Evolutionary conservation across 2,113 vertebrate species (phyloP), one percentile per base, ranked within the genome.

Genomic region (Pongo pygmaeus): DNA sequence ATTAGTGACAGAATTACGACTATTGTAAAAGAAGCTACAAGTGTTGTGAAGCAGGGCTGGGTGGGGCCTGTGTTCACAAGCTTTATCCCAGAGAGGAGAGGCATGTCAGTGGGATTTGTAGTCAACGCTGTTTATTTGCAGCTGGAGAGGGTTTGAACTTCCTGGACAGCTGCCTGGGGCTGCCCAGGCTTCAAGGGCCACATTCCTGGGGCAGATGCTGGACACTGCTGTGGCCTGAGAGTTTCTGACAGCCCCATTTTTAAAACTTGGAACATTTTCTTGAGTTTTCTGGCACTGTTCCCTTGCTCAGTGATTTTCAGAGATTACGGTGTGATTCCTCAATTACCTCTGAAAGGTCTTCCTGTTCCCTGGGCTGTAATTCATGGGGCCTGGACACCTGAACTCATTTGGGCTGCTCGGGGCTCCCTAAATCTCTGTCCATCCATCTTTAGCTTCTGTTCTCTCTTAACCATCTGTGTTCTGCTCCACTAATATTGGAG

Each of bases 341-440:
- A 93, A 7, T 79, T 75, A 79, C 86, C 52, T 89, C 93, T 80
- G 80, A 40, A 69, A 94, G 69, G 50, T 86, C 93, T 59, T 84
- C 52, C 20, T 11, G 3, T 85, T 96, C 50, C 77, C 70, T 17
- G 35, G 30, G 27, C 72, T 84, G 10, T 83, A 78, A 93, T 85
- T 96, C 85, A 25, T 2, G 30, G 18, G 30, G 9, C 70, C 81
- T 32, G 32, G 81, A 97, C 59, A 79, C 86, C 70, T 79, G 83
- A 97, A 94, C 98, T 97, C 96, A 94, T 93, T 50, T 2, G 92
- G 92, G 97, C 81, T 84, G 89, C 92, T 32, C 0, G 0, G 40
- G 52, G 59, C 30, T 91, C 50, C 48, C 48, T 61, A 59, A 4
- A 57, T 6, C 0, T 20, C 50, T 74, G 90, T 10, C 32, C 38